Base-by-base conservation (phyloP, 2,797 vertebrate species). In the Neopelma chrysocephalum region DNA sequence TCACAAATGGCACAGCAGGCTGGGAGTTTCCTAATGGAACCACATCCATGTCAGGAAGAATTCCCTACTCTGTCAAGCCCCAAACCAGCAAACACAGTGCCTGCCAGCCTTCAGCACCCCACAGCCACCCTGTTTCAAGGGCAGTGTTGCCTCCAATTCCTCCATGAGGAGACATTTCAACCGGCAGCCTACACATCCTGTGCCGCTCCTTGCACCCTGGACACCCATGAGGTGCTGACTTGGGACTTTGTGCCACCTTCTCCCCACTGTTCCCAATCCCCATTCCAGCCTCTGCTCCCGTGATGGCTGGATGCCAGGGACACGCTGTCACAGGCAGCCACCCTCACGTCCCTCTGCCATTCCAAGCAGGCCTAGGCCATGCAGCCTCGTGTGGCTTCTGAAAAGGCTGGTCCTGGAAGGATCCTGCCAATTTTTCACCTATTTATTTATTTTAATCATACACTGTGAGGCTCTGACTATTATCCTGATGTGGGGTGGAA, bases 341-440 rank as follows among this genome's bases (percentile, higher is more conserved):
- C 29, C 4, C 10, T 62, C 6, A 10, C 0, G 0, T 4, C 19
- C 14, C 34, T 57, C 8, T 40, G 10, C 26, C 19, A 9, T 19
- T 60, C 40, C 34, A 48, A 43, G 40, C 3, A 54, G 8, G 2
- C 12, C 43, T 1, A 0, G 11, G 71, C 6, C 36, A 25, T 53
- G 47, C 34, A 57, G 3, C 3, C 17, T 4, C 1, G 3, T 2
- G 11, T 22, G 8, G 10, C 12, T 66, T 26, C 36, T 27, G 43
- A 62, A 58, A 73, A 78, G 2, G 4, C 2, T 70, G 34, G 14
- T 54, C 18, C 34, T 54, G 6, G 32, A 81, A 92, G 19, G 6
- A 54, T 11, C 16, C n/a, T 56, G 14, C 6, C 9, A 43, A 9
- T 4, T n/a, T 38, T 20, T 71, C 36, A 29, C 2, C 48, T n/a